phyloP scores from a whole-genome alignment of 2,113 vertebrate genomes.

The Carettochelys insculpta region DNA sequence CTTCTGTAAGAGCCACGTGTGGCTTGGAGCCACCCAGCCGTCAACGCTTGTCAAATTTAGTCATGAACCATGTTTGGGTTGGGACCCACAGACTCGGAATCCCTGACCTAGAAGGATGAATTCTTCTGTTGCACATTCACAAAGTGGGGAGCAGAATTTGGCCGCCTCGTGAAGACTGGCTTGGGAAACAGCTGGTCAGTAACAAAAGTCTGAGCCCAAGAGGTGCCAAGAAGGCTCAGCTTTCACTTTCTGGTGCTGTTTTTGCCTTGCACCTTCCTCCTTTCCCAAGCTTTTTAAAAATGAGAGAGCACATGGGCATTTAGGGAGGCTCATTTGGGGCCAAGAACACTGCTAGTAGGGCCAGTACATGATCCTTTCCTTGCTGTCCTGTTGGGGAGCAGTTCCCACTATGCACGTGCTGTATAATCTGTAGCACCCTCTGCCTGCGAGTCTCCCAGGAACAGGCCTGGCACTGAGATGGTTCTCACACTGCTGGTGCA shows the following conservation, averaged over 20 bases:
- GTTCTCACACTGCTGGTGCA: neutral
- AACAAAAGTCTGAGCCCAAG: neutral
- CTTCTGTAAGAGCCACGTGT: no score
- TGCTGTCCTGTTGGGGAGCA: neutral
- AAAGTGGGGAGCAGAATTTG: neutral
- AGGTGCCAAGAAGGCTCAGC: neutral
- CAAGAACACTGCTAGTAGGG: neutral
- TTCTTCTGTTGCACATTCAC: neutral
- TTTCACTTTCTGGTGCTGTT: no score
- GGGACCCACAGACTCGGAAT: no score
- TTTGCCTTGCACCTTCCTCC: neutral
- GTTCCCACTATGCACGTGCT: neutral
- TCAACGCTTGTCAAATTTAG: no score
- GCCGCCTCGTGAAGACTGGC: accelerated
- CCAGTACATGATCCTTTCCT: neutral
- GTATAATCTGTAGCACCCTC: neutral
- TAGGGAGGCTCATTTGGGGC: neutral
- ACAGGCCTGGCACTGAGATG: accelerated
- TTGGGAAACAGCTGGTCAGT: neutral
- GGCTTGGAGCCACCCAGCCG: no score
- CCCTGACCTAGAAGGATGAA: no score
- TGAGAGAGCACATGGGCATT: neutral
- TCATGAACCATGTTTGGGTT: no score
- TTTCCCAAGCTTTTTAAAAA: neutral
- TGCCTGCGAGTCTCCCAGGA: neutral